A percentile compares a stretch with the other conserved stretches of the same genome.
phyloP scores from a whole-genome alignment of 2,113 vertebrate species.

The Archocentrus centrarchus region DNA sequence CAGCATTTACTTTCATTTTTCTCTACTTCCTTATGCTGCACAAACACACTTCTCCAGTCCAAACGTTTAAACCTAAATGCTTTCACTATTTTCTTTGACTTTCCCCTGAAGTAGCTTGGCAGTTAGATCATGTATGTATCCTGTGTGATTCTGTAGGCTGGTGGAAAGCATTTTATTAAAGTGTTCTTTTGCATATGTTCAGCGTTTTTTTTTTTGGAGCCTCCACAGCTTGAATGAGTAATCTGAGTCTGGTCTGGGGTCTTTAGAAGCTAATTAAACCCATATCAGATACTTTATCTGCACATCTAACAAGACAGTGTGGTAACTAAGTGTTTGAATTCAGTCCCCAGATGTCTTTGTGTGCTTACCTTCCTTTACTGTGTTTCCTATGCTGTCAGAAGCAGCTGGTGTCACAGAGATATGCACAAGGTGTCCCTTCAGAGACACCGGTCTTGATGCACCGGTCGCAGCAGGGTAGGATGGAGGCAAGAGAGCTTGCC shows the following conservation, averaged over 20 bases:
- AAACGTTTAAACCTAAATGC: neutral
- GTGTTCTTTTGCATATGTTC: neutral
- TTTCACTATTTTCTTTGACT: neutral
- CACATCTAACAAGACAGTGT: neutral
- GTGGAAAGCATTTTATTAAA: conserved; percentile 3
- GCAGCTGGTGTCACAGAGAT: conserved; percentile 4
- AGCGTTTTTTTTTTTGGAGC: neutral
- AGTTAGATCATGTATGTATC: neutral
- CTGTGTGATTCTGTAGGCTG: neutral
- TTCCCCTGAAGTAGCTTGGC: neutral
- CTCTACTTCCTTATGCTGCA: neutral
- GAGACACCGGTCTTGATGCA: neutral
- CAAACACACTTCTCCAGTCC: neutral
- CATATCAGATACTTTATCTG: neutral
- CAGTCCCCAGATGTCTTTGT: neutral
- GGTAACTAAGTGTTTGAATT: neutral
- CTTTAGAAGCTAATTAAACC: neutral
- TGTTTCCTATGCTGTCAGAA: neutral
- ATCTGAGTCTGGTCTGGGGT: neutral
- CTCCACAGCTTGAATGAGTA: neutral
- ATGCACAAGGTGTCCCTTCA: neutral
- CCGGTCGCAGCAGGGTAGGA: neutral
- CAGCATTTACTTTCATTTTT: conserved; percentile 3
- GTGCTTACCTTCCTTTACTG: neutral
- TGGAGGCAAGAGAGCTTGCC: no score